phyloP scores from a whole-genome alignment of 2,888 invertebrate genomes.

The Lacanobia oleracea region DNA sequence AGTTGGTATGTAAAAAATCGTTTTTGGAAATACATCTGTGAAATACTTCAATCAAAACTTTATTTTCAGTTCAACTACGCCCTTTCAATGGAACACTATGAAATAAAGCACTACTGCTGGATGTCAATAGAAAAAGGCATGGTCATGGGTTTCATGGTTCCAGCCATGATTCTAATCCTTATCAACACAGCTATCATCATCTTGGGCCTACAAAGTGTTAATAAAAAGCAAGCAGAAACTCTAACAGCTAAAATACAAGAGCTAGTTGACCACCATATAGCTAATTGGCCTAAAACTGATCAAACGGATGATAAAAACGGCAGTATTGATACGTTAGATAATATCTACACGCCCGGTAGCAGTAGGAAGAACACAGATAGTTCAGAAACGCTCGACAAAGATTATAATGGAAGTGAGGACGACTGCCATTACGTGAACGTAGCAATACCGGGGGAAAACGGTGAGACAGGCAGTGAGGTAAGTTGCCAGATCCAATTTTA shows the following conservation, averaged over 20 bases:
- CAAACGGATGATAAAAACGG: constrained; percentile 77
- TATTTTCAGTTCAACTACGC: constrained; percentile 91
- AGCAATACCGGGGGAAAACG: constrained; percentile 70
- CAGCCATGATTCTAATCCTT: constrained; percentile 92
- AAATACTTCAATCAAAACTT: background rate
- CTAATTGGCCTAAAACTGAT: constrained; percentile 83
- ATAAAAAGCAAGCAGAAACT: constrained; percentile 86
- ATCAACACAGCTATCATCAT: constrained; percentile 92
- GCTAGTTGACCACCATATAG: constrained; percentile 84
- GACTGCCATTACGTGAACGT: constrained; percentile 82
- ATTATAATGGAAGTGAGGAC: constrained; percentile 83
- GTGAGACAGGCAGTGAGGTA: constrained; percentile 80
- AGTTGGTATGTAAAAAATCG: background rate
- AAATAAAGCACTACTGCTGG: constrained; percentile 94
- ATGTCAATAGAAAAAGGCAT: constrained; percentile 94
- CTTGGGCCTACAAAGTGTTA: constrained; percentile 88
- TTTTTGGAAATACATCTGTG: background rate
- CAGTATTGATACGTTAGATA: constrained; percentile 82
- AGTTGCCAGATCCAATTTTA: constrained; percentile 49
- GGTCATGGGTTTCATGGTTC: constrained; percentile 94
- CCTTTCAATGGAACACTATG: constrained; percentile 93
- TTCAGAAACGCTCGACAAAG: constrained; percentile 84
- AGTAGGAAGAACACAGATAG: constrained; percentile 87
- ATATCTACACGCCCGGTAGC: constrained; percentile 82
- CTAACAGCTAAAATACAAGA: constrained; percentile 86